Evolutionary conservation across 2,888 invertebrate genomes (phyloP).

Genomic region (Parnassius orleans): DNA sequence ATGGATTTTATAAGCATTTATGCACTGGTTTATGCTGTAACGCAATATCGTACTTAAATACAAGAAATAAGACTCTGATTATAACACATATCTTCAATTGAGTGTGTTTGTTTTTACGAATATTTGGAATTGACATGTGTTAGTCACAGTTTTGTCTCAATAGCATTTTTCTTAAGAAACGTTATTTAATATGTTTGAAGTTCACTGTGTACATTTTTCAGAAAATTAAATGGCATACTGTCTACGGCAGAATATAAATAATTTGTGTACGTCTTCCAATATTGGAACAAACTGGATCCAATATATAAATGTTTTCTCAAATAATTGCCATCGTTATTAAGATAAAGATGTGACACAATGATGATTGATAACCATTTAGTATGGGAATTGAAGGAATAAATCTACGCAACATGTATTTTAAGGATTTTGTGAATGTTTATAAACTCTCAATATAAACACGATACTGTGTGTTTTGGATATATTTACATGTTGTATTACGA

Average conservation of each 20-base stretch:
- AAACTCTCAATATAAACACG: conserved; percentile 2
- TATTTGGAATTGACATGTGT: conserved; percentile 1
- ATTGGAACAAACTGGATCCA: conserved; percentile 18
- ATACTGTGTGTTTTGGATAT: conserved; percentile 23
- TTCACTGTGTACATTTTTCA: too few species aligned
- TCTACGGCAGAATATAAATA: too few species aligned
- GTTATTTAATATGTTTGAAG: too few species aligned
- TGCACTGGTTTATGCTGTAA: conserved; percentile 8
- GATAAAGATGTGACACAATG: conserved; percentile 10
- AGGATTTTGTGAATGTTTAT: conserved; percentile 1
- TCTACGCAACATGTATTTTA: conserved; percentile 1
- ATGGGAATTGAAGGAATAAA: conserved; percentile 19
- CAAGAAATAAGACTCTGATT: neutral
- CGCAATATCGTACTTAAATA: conserved; percentile 3
- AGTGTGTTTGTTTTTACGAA: neutral
- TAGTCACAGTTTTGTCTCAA: conserved; percentile 10
- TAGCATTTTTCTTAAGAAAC: neutral
- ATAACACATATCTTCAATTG: conserved; percentile 6
- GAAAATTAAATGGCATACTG: too few species aligned
- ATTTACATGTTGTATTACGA: conserved; percentile 24
- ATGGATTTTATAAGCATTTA: conserved; percentile 12
- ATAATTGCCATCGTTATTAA: neutral
- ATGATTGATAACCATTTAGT: conserved; percentile 7
- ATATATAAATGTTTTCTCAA: conserved; percentile 5
- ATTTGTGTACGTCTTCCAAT: conserved; percentile 11